phyloP scores from a whole-genome alignment of 2,797 vertebrate genomes.

The Tamandua tetradactyla region DNA sequence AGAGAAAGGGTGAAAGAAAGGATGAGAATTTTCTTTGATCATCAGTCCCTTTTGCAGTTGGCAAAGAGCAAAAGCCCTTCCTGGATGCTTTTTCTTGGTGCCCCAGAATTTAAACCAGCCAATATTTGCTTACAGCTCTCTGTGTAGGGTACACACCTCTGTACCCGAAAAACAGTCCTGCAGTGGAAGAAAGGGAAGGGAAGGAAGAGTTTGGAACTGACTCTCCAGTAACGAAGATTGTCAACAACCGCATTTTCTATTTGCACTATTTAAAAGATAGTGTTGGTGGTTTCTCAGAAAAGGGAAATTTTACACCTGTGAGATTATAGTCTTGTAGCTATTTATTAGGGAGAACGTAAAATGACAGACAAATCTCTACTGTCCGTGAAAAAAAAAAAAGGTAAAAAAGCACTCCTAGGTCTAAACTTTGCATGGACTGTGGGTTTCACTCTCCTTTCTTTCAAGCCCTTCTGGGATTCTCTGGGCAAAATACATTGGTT shows the following conservation, averaged over 20 bases:
- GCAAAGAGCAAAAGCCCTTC: constrained; percentile 44
- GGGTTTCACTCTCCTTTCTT: constrained; percentile 57
- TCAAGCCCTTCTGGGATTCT: constrained; percentile 45
- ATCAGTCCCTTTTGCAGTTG: constrained; percentile 9
- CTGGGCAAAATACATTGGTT: constrained; percentile 46
- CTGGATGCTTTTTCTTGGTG: constrained; percentile 42
- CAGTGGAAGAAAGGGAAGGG: neutral
- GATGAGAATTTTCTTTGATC: constrained; percentile 52
- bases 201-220: neutral
- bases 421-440: constrained; percentile 72
- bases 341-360: constrained; percentile 64
- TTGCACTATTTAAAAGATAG: constrained; percentile 69
- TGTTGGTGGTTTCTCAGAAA: constrained; percentile 68
- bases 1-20: constrained; percentile 42
- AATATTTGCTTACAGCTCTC: constrained; percentile 44
- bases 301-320: constrained; percentile 73
- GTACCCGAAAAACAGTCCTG: neutral
- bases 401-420: constrained; percentile 69
- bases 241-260: constrained; percentile 50
- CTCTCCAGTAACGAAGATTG: neutral
- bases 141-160: neutral
- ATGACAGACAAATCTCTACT: constrained; percentile 76
- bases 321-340: constrained; percentile 72
- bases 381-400: constrained; percentile 76
- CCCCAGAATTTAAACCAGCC: constrained; percentile 43